Percentiles rank a stretch among this genome's conserved stretches.
Conservation (phyloP, 35 echinoderm and acorn worm species). For the Lytechinus variegatus region DNA sequence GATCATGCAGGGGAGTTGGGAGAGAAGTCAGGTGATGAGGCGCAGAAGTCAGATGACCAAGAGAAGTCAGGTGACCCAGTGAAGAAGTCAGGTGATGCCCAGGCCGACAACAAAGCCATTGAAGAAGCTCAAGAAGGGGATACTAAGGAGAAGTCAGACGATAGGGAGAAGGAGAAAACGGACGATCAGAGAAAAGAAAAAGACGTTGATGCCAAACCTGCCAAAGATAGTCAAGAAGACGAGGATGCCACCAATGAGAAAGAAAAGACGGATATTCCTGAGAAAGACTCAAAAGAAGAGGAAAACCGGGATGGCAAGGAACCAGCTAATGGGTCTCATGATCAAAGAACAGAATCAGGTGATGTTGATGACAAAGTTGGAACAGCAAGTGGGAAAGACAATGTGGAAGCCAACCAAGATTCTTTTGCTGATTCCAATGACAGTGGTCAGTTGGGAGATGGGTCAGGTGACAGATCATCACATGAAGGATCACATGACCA, state of each 20-base stretch:
- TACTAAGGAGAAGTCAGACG: slow-evolving; percentile 12
- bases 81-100: not conserved
- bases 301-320: not conserved
- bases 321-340: slow-evolving; percentile 20
- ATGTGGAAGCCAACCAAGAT: not conserved
- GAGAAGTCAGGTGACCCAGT: slow-evolving; percentile 24
- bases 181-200: not conserved
- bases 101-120: slow-evolving; percentile 24
- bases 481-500: slow-evolving; percentile 39
- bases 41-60: not conserved
- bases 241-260: not conserved
- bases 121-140: slow-evolving; percentile 16
- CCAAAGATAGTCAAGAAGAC: not conserved
- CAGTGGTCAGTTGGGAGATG: not conserved
- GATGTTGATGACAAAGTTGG: not conserved
- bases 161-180: not conserved
- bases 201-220: not conserved
- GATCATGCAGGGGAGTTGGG: not conserved
- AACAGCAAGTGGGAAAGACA: not conserved
- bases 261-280: slow-evolving; percentile 24
- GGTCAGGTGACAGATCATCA: slow-evolving; percentile 13
- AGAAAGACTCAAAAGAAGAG: not conserved
- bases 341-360: not conserved
- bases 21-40: not conserved
- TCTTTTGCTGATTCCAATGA: not conserved